Percentiles rank a stretch among this genome's conserved stretches.
Evolutionary conservation across 2,888 invertebrate species (phyloP).

Genomic region (Diadegma fenestrale): DNA sequence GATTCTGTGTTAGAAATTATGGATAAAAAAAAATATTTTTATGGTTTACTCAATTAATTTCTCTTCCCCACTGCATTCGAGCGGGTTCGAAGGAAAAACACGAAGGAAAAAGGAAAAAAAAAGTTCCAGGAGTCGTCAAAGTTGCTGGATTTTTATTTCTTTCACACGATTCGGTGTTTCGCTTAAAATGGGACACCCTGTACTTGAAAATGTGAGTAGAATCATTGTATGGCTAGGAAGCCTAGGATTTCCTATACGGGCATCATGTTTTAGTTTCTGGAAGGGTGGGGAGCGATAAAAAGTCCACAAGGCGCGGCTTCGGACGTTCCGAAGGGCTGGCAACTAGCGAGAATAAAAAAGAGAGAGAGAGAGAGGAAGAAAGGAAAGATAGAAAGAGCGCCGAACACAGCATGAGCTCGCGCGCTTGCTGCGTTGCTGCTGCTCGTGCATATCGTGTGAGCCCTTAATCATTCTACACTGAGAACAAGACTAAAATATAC

Average conservation of each 20-base stretch:
- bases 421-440: constrained; percentile 26
- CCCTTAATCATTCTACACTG: constrained; percentile 62
- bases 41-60: too few species aligned
- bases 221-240: neutral
- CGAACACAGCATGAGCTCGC: constrained; percentile 35
- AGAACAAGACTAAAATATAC: constrained; percentile 48
- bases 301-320: constrained; percentile 56
- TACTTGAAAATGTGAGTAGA: neutral
- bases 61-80: neutral
- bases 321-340: constrained; percentile 25
- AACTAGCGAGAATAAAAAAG: neutral
- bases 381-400: constrained; percentile 22
- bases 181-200: neutral
- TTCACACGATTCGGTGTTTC: neutral
- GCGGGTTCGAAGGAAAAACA: neutral
- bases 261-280: constrained; percentile 46
- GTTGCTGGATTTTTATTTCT: neutral
- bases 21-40: too few species aligned
- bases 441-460: constrained; percentile 49
- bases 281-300: constrained; percentile 24
- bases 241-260: constrained; percentile 36
- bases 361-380: neutral
- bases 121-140: neutral
- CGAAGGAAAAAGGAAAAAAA: too few species aligned
- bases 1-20: too few species aligned